Base-by-base conservation (phyloP, 2,113 vertebrate species). In the Atherinomorus stipes region DNA sequence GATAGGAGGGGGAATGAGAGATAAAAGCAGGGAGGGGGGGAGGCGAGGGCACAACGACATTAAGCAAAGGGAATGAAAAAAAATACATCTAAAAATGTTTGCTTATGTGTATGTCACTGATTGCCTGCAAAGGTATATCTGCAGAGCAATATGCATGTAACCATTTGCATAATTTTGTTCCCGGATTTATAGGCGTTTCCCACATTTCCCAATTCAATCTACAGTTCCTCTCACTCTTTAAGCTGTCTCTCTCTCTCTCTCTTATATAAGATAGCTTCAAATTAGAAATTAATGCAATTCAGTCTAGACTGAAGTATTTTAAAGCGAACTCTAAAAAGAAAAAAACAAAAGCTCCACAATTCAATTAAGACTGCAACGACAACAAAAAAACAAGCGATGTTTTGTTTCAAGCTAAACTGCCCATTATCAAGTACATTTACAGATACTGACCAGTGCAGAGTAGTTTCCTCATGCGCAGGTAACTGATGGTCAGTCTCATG, bases 401-500 rank as follows among this genome's bases (percentile, higher is more conserved):
- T 34, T 34, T 34, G 31, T 34, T 34, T 34, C 8, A 34, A 22
- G 9, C 19, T 66, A 38, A 69, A 70, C 19, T 23, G 1, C 54
- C 19, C 8, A 47, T 19, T 10, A 15, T 54, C 18, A 12, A 12
- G 7, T 22, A 12, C 0, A 72, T 23, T 21, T 50, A 25, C 18
- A 71, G 66, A 25, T 47, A 64, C 94, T 93, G 38, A 98, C 98
- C 96, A 53, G 92, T 88, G 91, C 90, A 93, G 7, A 99, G 94
- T 62, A 98, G 93, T 78, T 96, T 96, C 45, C 96, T 96, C 92
- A 99, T 94, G 68, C 96, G 96, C 87, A 99, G 86, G 92, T 98
- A 99, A 88, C 97, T 99, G 94, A 99, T 98, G 76, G 96, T 94
- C 47, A 99, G 95, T 59, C 98, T 96, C 96, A 99, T 99, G 71